Base-by-base conservation (phyloP, 2,113 vertebrate species). In the Lamprologus callipterus region DNA sequence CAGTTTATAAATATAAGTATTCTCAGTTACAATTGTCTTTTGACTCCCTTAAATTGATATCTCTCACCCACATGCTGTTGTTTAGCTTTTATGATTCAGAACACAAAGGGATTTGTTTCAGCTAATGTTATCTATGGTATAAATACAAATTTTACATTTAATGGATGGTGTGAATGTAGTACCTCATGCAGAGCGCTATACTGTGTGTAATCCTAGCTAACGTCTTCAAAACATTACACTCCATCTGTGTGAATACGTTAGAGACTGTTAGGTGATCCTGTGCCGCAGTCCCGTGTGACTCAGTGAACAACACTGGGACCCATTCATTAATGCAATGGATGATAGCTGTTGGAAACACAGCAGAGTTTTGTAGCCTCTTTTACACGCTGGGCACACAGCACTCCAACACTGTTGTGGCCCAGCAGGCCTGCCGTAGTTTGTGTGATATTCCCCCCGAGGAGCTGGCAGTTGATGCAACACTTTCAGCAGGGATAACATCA, bases 401-500 rank as follows among this genome's bases (percentile, higher is more conserved):
- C 89, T 85, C 85, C 75, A 33, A 86, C 91, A 51, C 90, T 86
- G 90, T 63, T 85, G 84, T 89, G 85, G 89, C 92, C 88, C 92
- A 91, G 94, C 91, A 81, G 87, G 91, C 89, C 35, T 31, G 85
- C 86, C 85, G 54, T 84, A 81, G 65, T 57, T 70, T 11, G n/a
- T 85, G 86, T 65, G 89, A 90, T 85, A 73, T 78, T 47, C 31
- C 85, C 10, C 85, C 47, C 8, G 78, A 92, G 92, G 90, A 94
- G 88, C 79, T 91, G 91, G 91, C 89, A 85, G 88, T 90, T 93
- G 93, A 92, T 88, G 90, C 86, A 92, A 91, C 84, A 91, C 91
- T 89, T 92, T 88, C 87, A 82, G 83, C 87, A 89, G 85, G 89
- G 88, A 90, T 78, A 92, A 91, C 93, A 94, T 92, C 89, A 93